These are phyloP conservation scores for Heliconius cydno DNA, from an alignment of 2,888 invertebrate genomes.

Conservation along the genomic window DNA sequence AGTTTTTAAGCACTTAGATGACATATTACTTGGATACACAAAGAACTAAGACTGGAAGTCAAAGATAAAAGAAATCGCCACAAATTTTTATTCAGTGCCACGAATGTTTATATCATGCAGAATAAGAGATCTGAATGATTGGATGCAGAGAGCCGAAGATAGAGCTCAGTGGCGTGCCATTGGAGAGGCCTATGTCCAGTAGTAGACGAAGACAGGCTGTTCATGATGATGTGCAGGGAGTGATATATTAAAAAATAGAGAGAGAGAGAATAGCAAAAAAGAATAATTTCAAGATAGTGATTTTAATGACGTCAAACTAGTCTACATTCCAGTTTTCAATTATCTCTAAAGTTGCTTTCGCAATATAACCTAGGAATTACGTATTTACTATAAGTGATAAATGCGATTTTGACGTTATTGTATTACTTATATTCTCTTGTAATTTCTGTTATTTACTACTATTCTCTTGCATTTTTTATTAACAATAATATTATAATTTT, in stretches of 20 bases:
- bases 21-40: background rate
- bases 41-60: background rate
- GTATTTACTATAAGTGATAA: background rate
- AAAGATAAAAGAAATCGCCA: no score
- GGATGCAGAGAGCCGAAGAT: no score
- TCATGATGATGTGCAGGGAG: no score
- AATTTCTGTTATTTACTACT: background rate
- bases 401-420: background rate
- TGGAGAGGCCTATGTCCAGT: no score
- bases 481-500: background rate
- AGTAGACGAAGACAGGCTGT: no score
- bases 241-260: no score
- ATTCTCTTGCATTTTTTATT: background rate
- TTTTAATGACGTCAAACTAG: slow-evolving; percentile 4
- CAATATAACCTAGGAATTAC: background rate
- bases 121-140: no score
- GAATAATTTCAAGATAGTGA: background rate
- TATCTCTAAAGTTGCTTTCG: background rate
- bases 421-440: background rate
- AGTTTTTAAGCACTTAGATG: background rate
- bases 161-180: no score
- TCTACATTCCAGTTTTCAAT: background rate
- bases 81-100: no score
- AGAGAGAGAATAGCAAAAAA: background rate
- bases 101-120: no score